Evolutionary conservation across 2,888 invertebrate genomes (phyloP).

Genomic region (Ophraella communa): DNA sequence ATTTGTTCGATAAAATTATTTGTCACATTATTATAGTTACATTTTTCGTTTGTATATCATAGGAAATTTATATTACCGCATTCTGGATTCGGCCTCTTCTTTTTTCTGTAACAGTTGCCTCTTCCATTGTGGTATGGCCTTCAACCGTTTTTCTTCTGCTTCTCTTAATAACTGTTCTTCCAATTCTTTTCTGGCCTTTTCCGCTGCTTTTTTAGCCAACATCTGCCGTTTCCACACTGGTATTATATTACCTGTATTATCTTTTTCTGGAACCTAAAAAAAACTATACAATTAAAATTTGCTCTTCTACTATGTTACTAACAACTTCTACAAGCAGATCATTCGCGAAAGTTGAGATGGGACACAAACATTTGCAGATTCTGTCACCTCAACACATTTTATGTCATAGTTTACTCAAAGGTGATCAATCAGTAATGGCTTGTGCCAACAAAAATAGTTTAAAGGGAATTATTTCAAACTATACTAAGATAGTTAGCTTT

Average conservation of each 20-base stretch:
- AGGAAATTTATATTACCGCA: constrained; percentile 66
- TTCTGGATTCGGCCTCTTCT: constrained; percentile 77
- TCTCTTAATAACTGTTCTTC: constrained; percentile 85
- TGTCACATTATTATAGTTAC: too few species aligned
- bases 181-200: constrained; percentile 88
- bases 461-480: too few species aligned
- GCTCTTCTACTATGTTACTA: too few species aligned
- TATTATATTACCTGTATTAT: constrained; percentile 85
- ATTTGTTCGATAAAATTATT: too few species aligned
- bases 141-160: constrained; percentile 83
- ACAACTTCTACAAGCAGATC: too few species aligned
- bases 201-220: constrained; percentile 93
- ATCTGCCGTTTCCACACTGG: constrained; percentile 96
- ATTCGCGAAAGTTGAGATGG: not conserved
- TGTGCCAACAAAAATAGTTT: too few species aligned
- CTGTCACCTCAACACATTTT: too few species aligned
- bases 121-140: constrained; percentile 94
- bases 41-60: not conserved
- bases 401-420: too few species aligned
- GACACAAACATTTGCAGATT: too few species aligned
- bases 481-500: too few species aligned
- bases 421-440: too few species aligned
- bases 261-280: constrained; percentile 85
- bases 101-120: constrained; percentile 84
- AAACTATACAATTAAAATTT: not conserved